A percentile compares a stretch with the other conserved stretches of the same genome.
phyloP scores from a whole-genome alignment of 2,797 vertebrate genomes.

The Tokudaia muenninki region DNA sequence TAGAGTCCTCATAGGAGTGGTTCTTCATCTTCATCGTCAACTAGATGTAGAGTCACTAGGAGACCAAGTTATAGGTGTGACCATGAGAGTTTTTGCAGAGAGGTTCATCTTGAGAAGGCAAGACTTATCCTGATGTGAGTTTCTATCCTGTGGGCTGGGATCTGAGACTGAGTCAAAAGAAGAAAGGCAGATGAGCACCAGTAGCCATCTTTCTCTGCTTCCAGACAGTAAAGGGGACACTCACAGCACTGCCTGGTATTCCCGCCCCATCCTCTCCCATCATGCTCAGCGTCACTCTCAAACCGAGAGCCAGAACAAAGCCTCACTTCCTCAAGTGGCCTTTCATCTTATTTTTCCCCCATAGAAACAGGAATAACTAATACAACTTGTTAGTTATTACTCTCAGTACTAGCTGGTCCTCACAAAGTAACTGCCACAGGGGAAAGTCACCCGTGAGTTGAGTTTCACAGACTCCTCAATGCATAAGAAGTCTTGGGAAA shows the following conservation, averaged over 20 bases:
- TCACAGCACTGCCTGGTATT: not conserved
- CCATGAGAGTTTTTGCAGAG: not conserved
- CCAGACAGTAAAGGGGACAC: fast-evolving
- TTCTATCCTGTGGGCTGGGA: not conserved
- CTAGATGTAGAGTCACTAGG: not conserved
- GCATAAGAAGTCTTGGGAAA: not conserved
- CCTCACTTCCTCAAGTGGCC: not conserved
- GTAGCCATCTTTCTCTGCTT: not conserved
- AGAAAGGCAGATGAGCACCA: not conserved
- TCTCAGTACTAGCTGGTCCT: not conserved
- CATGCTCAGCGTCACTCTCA: not conserved
- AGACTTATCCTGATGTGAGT: not conserved
- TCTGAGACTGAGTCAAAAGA: not conserved
- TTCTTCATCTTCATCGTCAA: not conserved
- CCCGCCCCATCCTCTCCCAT: not conserved
- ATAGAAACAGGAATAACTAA: not conserved
- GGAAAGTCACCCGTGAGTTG: not conserved
- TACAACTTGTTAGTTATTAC: not conserved
- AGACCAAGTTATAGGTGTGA: not conserved
- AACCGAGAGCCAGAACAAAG: not conserved
- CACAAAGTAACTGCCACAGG: not conserved
- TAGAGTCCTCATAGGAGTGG: not conserved
- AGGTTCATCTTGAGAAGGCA: not conserved
- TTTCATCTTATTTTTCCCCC: not conserved
- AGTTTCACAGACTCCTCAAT: not conserved